phyloP scores from a whole-genome alignment of 2,113 vertebrate genomes.

The Chroicocephalus ridibundus region DNA sequence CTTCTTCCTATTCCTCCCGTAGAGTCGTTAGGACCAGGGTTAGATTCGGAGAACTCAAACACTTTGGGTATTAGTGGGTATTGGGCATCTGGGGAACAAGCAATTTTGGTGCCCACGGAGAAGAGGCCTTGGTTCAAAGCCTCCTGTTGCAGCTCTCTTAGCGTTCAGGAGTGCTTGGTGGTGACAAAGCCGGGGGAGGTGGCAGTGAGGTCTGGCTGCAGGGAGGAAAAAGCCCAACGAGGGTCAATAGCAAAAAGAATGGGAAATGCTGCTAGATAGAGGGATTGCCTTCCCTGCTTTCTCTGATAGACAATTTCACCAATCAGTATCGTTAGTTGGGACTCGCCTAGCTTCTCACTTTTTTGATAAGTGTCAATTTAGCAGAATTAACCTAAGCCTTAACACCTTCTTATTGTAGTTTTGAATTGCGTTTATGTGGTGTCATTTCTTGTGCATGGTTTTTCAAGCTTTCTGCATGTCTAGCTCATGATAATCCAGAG shows the following conservation, averaged over 20 bases:
- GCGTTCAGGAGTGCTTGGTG: neutral
- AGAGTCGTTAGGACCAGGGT: neutral
- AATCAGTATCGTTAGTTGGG: accelerated
- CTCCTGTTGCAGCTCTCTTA: neutral
- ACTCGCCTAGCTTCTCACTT: neutral
- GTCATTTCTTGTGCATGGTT: neutral
- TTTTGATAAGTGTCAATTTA: neutral
- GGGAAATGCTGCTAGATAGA: neutral
- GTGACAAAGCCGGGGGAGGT: neutral
- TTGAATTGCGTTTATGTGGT: neutral
- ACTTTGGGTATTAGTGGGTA: accelerated
- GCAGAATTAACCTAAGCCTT: neutral
- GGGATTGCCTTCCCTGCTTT: neutral
- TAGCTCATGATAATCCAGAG: neutral
- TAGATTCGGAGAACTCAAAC: neutral
- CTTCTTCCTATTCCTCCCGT: neutral
- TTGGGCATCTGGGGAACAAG: neutral
- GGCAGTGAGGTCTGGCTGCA: neutral
- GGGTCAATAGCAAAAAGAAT: neutral
- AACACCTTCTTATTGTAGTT: neutral
- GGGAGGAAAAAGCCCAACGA: neutral
- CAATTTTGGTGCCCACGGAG: neutral
- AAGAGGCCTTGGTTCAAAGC: neutral
- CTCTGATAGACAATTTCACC: neutral
- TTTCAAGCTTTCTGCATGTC: neutral